Evolutionary conservation across 2,888 invertebrate species (phyloP), one percentile per base, ranked within the genome.

Genomic region (Amorpha juglandis): DNA sequence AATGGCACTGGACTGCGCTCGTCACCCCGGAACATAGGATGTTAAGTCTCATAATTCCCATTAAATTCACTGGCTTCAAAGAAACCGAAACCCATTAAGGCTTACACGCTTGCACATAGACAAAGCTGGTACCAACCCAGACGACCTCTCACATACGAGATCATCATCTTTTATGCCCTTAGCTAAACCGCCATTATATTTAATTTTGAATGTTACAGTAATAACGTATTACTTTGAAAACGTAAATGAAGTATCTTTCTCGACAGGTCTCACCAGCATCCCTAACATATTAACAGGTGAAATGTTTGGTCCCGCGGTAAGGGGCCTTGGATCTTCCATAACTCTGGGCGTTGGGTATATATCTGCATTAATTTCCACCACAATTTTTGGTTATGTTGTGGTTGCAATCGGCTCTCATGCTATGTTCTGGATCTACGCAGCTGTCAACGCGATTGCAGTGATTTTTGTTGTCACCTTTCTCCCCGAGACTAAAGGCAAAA

Each of bases 401-500:
- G 52, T 65, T 2, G 63, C 45, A 0, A 8, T 75, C 0, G 81
- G 81, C 0, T 69, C 68, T 16, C 69, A 75, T 19, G 63, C 67
- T 0, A 67, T 70, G 0, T 80, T 79, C 65, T 79, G 77, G 76
- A 67, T 78, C 1, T 81, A 70, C 51, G 69, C 78, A 1, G 69
- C 35, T 0, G 50, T 69, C 0, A 72, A 73, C 35, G 67, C 63
- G 0, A 1, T 74, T 0, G 72, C 71, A 0, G 74, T 75, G 33
- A 1, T 78, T 0, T 81, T 79, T 19, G 73, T 74, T 0, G 6
- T 73, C 0, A 38, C 75, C 6, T 71, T 74, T 35, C 76, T 83
- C 0, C 81, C 80, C 0, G 83, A 83, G 64, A 83, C 82, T 0
- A 78, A 72, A 50, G 78, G 79, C 6, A 80, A 77, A 62, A 79